These are phyloP conservation scores for Bucorvus abyssinicus DNA, from an alignment of 2,797 vertebrate genomes.

Conservation along the genomic window DNA sequence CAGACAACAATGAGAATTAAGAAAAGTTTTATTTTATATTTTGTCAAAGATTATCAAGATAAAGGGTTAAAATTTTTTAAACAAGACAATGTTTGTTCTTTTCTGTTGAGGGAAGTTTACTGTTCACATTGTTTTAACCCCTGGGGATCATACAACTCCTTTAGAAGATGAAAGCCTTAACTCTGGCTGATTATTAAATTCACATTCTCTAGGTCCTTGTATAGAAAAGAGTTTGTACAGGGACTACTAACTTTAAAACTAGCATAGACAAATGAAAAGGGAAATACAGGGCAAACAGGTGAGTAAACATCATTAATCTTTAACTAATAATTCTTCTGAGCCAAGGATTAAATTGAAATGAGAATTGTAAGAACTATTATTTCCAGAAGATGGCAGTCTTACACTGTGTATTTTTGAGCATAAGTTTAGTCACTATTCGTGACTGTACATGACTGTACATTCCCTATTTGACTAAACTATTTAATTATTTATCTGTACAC, in stretches of 20 bases:
- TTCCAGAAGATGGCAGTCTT: constrained; percentile 79
- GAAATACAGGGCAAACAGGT: constrained; percentile 49
- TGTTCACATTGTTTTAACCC: background rate
- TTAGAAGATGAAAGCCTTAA: background rate
- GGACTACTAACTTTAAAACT: constrained; percentile 38
- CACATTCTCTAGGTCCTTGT: background rate
- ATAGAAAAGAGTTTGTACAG: background rate
- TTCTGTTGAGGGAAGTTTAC: background rate
- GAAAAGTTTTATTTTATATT: background rate
- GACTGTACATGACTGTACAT: background rate
- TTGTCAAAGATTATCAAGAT: background rate
- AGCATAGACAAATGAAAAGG: constrained; percentile 42
- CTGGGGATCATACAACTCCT: background rate
- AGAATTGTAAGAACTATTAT: background rate
- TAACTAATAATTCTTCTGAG: constrained; percentile 41
- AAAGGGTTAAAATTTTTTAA: background rate
- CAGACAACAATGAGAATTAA: background rate
- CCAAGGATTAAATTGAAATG: background rate
- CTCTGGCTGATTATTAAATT: background rate
- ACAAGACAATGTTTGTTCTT: background rate
- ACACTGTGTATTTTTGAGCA: constrained; percentile 22
- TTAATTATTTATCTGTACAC: constrained; percentile 24
- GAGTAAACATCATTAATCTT: constrained; percentile 64
- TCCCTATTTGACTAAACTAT: background rate
- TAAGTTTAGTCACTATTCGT: background rate